Conservation (phyloP, 2,797 vertebrate genomes). For the Microctenopoma lineatum region DNA sequence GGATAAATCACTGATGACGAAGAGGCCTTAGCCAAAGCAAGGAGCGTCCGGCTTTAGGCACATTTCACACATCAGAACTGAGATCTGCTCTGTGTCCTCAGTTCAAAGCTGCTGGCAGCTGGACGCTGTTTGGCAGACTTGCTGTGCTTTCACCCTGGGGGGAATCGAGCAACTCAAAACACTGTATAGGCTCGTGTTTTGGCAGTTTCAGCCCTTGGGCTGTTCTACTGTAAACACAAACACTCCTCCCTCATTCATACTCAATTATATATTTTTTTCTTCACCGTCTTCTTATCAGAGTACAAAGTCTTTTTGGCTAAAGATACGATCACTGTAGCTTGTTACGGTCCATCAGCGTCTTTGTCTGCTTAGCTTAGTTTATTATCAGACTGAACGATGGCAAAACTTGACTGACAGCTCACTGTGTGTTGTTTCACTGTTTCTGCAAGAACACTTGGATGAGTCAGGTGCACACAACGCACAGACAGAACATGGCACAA, state of each 20-base stretch:
- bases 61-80: conserved; percentile 22
- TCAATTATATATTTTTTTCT: conserved; percentile 12
- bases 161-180: conserved; percentile 39
- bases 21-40: conserved; percentile 4
- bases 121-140: conserved; percentile 37
- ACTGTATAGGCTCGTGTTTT: conserved; percentile 44
- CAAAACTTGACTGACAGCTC: neutral
- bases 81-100: neutral
- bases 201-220: conserved; percentile 48
- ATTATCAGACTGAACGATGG: conserved; percentile 2
- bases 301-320: conserved; percentile 14
- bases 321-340: conserved; percentile 2
- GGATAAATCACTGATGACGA: neutral
- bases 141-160: conserved; percentile 32
- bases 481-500: neutral
- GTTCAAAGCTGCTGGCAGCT: conserved; percentile 35
- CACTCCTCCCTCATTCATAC: conserved; percentile 14
- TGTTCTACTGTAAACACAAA: conserved; percentile 25
- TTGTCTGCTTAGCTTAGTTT: conserved; percentile 5
- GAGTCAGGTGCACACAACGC: neutral
- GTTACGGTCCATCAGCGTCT: conserved; percentile 15
- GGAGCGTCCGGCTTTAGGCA: conserved; percentile 1
- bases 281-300: conserved; percentile 10
- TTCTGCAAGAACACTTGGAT: neutral
- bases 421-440: neutral